These are phyloP conservation scores for Diprion similis DNA, from an alignment of 1,140 invertebrate species.

Conservation along the genomic window DNA sequence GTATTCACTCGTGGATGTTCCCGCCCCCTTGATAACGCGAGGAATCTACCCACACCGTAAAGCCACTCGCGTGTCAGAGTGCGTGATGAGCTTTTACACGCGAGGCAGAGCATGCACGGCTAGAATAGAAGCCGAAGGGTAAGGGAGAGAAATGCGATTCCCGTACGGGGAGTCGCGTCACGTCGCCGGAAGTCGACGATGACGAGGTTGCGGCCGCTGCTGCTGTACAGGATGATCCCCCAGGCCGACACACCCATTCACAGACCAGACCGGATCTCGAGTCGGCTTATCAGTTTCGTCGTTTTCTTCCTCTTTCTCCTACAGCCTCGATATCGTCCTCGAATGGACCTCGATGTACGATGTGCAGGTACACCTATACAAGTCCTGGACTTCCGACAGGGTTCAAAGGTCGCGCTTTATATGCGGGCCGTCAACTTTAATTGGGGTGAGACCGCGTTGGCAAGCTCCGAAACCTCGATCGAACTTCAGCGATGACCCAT, in stretches of 20 bases:
- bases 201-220: not conserved
- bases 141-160: not conserved
- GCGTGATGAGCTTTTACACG: not conserved
- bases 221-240: not conserved
- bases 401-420: too few relatives aligned
- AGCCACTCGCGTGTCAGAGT: not conserved
- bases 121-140: not conserved
- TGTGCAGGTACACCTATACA: too few relatives aligned
- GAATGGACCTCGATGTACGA: too few relatives aligned
- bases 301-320: constrained; percentile 14
- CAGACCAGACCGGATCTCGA: too few relatives aligned
- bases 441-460: too few relatives aligned
- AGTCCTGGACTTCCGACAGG: too few relatives aligned
- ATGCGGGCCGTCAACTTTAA: too few relatives aligned
- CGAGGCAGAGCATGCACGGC: not conserved
- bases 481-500: too few relatives aligned
- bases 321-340: too few relatives aligned
- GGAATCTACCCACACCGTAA: not conserved
- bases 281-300: too few relatives aligned
- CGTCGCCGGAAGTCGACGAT: not conserved
- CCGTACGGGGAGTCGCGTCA: not conserved
- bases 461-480: too few relatives aligned
- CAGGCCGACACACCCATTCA: too few relatives aligned
- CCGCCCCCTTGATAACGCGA: constrained; percentile 3
- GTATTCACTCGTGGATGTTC: not conserved